Percentiles rank a stretch among this genome's conserved stretches.
Evolutionary conservation across 2,888 invertebrate genomes (phyloP).

Genomic region (Morpho deidamia): DNA sequence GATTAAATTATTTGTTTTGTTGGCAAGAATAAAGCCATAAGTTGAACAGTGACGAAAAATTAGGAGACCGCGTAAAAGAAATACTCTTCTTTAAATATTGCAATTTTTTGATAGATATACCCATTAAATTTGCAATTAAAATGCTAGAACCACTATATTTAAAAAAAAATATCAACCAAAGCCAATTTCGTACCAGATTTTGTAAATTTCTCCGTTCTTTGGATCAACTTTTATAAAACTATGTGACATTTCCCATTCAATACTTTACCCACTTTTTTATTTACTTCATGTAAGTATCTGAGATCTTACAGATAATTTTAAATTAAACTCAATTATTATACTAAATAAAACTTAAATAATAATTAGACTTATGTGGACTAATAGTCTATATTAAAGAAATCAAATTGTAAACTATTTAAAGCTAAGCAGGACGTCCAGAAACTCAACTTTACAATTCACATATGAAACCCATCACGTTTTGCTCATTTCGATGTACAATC

Average conservation of each 20-base stretch:
- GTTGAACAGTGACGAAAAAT: too few species aligned
- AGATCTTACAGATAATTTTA: conserved; percentile 21
- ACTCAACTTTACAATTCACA: conserved; percentile 38
- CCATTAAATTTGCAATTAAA: conserved; percentile 3
- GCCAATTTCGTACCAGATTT: background rate
- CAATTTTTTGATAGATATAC: too few species aligned
- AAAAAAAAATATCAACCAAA: background rate
- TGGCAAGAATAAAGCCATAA: too few species aligned
- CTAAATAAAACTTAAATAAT: conserved; percentile 27
- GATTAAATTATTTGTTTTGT: too few species aligned
- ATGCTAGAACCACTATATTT: conserved; percentile 1
- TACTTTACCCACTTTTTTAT: conserved; percentile 15
- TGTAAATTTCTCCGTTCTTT: conserved; percentile 10
- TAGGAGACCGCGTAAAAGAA: too few species aligned
- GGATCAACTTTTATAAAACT: conserved; percentile 14
- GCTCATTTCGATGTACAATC: conserved; percentile 34
- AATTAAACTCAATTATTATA: conserved; percentile 21
- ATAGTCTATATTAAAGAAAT: conserved; percentile 31
- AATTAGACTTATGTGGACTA: conserved; percentile 30
- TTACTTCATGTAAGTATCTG: conserved; percentile 12
- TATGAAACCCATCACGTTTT: conserved; percentile 36
- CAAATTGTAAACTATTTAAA: conserved; percentile 62
- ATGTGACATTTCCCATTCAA: conserved; percentile 7
- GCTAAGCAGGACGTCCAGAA: conserved; percentile 68
- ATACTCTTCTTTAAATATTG: too few species aligned